phyloP scores from a whole-genome alignment of 1,140 invertebrate species.

The Caenorhabditis brenneri region DNA sequence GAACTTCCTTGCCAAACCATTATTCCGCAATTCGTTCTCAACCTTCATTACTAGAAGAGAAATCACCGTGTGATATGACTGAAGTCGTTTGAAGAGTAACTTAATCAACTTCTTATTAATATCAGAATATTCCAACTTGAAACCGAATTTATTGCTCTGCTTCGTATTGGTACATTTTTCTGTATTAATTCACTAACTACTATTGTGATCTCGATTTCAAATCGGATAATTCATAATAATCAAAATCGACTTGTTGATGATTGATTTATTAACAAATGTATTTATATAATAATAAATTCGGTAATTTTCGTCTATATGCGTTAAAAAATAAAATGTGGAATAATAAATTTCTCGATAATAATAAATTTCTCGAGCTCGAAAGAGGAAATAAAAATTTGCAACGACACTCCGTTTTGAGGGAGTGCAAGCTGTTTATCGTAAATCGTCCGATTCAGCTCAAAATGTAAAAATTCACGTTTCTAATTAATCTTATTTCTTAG shows the following conservation, averaged over 20 bases:
- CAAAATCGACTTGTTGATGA: not conserved
- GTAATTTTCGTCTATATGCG: not conserved
- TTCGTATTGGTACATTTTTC: not conserved
- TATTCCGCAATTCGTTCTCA: not conserved
- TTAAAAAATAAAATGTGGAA: not conserved
- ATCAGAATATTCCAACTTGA: not conserved
- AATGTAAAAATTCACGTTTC: not conserved
- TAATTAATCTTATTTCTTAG: not conserved
- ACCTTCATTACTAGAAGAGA: not conserved
- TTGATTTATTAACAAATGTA: constrained; percentile 27
- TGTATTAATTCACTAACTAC: not conserved
- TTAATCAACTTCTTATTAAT: not conserved
- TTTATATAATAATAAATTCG: constrained; percentile 23
- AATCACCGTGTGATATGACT: not conserved
- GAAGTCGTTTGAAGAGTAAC: not conserved
- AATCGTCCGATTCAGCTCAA: constrained; percentile 1
- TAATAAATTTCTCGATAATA: too few relatives aligned
- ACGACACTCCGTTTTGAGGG: not conserved
- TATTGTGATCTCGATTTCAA: constrained; percentile 13
- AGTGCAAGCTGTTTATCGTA: not conserved
- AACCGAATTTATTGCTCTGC: constrained; percentile 6
- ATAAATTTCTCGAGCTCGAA: too few relatives aligned
- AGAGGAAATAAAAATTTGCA: not conserved
- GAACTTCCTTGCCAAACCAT: not conserved
- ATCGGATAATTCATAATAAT: not conserved